Evolutionary conservation across 2,888 invertebrate species (phyloP).

Genomic region (Tenthredo mesomela): DNA sequence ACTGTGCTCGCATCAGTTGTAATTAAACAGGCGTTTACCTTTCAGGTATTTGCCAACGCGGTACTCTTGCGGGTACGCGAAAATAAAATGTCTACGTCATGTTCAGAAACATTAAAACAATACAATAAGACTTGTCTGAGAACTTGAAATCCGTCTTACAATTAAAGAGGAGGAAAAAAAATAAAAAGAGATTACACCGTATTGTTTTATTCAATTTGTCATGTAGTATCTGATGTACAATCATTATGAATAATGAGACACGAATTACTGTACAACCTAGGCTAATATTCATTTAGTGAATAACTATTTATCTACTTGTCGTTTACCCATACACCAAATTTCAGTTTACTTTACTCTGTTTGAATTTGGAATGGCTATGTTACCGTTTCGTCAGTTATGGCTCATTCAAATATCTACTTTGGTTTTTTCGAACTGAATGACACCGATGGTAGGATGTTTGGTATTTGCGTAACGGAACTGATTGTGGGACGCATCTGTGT

Average conservation of each 20-base stretch:
- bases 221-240: neutral
- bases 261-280: neutral
- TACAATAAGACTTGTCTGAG: neutral
- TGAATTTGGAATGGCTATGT: neutral
- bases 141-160: neutral
- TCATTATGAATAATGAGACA: constrained; percentile 3
- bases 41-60: neutral
- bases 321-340: neutral
- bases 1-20: neutral
- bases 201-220: constrained; percentile 6
- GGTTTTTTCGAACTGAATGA: neutral
- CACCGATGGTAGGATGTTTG: neutral
- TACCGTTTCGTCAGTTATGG: neutral
- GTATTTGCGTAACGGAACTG: constrained; percentile 31
- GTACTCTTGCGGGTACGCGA: neutral
- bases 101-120: neutral
- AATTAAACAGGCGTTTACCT: neutral
- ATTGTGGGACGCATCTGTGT: neutral
- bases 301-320: neutral
- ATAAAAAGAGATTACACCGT: neutral
- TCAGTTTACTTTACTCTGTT: neutral
- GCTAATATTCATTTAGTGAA: neutral
- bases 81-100: neutral
- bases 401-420: neutral
- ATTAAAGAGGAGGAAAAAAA: neutral